phyloP scores from a whole-genome alignment of 2,888 invertebrate genomes.

The Ornithoptera priamus region DNA sequence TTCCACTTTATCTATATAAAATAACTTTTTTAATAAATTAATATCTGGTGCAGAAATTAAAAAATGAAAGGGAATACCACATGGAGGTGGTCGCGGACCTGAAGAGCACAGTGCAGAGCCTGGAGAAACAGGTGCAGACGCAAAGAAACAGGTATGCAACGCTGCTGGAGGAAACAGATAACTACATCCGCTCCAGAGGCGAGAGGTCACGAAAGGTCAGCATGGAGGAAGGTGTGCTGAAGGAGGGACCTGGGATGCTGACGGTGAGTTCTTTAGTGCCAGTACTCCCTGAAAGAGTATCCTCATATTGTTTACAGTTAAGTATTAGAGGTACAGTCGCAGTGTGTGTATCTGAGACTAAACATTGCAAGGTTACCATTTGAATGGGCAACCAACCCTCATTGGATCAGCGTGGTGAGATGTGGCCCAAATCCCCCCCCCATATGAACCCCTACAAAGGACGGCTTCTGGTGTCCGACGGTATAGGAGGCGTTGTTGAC shows the following conservation, averaged over 20 bases:
- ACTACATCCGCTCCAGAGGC: slow-evolving; percentile 81
- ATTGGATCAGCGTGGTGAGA: too few relatives aligned
- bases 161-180: slow-evolving; percentile 90
- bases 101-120: slow-evolving; percentile 53
- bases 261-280: slow-evolving; percentile 41
- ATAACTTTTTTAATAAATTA: not conserved
- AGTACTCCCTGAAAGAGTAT: too few relatives aligned
- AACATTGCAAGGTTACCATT: too few relatives aligned
- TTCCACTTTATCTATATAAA: not conserved
- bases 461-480: too few relatives aligned
- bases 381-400: too few relatives aligned
- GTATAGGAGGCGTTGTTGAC: too few relatives aligned
- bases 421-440: too few relatives aligned
- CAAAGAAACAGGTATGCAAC: slow-evolving; percentile 89
- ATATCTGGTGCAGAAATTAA: slow-evolving; percentile 55
- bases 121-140: slow-evolving; percentile 87
- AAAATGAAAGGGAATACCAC: slow-evolving; percentile 63
- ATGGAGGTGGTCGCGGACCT: slow-evolving; percentile 61
- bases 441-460: too few relatives aligned
- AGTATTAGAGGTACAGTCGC: too few relatives aligned
- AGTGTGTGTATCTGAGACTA: too few relatives aligned
- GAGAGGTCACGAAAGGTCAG: slow-evolving; percentile 58
- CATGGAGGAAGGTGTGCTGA: slow-evolving; percentile 54
- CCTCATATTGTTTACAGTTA: too few relatives aligned
- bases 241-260: slow-evolving; percentile 52